Percentiles rank a stretch among this genome's conserved stretches.
phyloP scores from a whole-genome alignment of 1,140 invertebrate species.

The Macrocentrus cingulum region DNA sequence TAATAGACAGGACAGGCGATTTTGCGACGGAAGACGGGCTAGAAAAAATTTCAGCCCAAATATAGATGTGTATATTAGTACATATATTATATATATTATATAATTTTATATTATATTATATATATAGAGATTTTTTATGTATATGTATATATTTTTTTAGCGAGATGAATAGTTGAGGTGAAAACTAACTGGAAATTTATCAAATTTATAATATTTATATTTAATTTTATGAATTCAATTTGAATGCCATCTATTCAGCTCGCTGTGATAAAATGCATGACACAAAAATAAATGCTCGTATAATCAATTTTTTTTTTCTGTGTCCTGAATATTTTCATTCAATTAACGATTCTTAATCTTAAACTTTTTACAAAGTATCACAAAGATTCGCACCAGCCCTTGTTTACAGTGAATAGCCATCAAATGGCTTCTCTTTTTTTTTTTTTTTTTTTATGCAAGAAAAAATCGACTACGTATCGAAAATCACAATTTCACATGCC shows the following conservation, averaged over 20 bases:
- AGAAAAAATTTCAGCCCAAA: too few species aligned
- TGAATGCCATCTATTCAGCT: conserved; percentile 29
- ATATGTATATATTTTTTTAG: conserved; percentile 14
- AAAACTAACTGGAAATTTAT: not conserved
- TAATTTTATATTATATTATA: too few species aligned
- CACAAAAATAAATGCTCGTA: conserved; percentile 59
- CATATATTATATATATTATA: too few species aligned
- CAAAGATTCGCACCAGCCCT: conserved; percentile 58
- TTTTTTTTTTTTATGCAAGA: conserved; percentile 2
- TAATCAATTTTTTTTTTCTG: conserved; percentile 34
- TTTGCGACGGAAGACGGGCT: too few species aligned
- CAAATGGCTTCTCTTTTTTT: conserved; percentile 25
- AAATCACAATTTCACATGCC: conserved; percentile 2
- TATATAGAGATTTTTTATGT: conserved; percentile 23
- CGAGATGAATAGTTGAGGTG: too few species aligned
- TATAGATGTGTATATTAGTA: too few species aligned
- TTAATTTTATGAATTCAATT: conserved; percentile 22
- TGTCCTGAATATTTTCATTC: conserved; percentile 28
- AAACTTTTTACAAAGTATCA: conserved; percentile 58
- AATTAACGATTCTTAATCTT: conserved; percentile 38
- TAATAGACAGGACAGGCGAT: too few species aligned
- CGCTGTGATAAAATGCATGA: conserved; percentile 54
- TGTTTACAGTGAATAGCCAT: conserved; percentile 45
- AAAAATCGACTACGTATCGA: conserved; percentile 13
- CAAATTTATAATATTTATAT: conserved; percentile 15